Evolutionary conservation across 2,888 invertebrate species (phyloP).

Genomic region (Argynnis bischoffii): DNA sequence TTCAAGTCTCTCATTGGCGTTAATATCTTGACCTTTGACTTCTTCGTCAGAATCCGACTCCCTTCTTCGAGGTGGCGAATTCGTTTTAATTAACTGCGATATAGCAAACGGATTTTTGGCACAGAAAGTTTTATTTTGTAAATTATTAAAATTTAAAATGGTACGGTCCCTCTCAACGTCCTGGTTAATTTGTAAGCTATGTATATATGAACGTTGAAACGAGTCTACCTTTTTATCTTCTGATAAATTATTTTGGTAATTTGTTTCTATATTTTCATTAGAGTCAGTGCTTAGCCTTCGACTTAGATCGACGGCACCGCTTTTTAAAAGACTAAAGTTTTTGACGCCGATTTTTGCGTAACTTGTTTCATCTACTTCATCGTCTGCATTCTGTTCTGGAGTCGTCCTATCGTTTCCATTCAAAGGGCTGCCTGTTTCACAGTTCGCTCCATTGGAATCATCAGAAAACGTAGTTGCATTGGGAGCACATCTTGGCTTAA

Average conservation of each 20-base stretch:
- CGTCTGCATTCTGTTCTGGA: slow-evolving; percentile 57
- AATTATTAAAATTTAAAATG: slow-evolving; percentile 74
- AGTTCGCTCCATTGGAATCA: slow-evolving; percentile 70
- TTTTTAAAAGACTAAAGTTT: slow-evolving; percentile 75
- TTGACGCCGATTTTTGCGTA: slow-evolving; percentile 77
- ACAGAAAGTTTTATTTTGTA: slow-evolving; percentile 79
- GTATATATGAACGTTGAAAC: slow-evolving; percentile 77
- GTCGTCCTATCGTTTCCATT: slow-evolving; percentile 72
- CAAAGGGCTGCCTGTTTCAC: slow-evolving; percentile 61
- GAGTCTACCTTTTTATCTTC: slow-evolving; percentile 74
- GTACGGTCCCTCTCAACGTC: slow-evolving; percentile 67
- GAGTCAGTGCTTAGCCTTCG: slow-evolving; percentile 78
- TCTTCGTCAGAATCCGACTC: slow-evolving; percentile 76
- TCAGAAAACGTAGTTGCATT: slow-evolving; percentile 78
- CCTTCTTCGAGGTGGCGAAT: slow-evolving; percentile 80
- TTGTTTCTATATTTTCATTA: slow-evolving; percentile 77
- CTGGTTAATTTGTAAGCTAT: slow-evolving; percentile 73
- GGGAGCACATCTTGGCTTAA: slow-evolving; percentile 88
- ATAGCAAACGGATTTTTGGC: slow-evolving; percentile 82
- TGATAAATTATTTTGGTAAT: slow-evolving; percentile 73
- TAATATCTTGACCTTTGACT: slow-evolving; percentile 75
- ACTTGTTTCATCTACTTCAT: slow-evolving; percentile 58
- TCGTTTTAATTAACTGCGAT: slow-evolving; percentile 80
- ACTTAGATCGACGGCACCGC: slow-evolving; percentile 77
- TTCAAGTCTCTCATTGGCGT: slow-evolving; percentile 74